Percentiles rank a stretch among this genome's conserved stretches.
phyloP scores from a whole-genome alignment of 2,888 invertebrate species.

The Andrena chrysosceles region DNA sequence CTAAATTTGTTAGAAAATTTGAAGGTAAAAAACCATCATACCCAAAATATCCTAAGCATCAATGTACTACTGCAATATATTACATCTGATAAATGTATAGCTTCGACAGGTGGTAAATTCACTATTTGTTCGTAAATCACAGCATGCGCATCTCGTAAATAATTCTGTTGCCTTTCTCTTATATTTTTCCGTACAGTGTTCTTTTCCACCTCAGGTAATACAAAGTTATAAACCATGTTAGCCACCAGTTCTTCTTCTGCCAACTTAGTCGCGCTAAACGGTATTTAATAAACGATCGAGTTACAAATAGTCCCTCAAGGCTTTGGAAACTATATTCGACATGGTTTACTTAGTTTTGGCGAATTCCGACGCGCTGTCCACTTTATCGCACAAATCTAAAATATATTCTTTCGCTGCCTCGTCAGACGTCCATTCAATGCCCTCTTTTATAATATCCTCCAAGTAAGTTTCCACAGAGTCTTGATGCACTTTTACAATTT shows the following conservation, averaged over 20 bases:
- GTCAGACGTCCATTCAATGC: constrained; percentile 87
- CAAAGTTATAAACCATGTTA: constrained; percentile 83
- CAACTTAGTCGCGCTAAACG: constrained; percentile 58
- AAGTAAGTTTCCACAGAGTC: constrained; percentile 88
- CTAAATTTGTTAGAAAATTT: constrained; percentile 21
- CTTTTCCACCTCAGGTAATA: constrained; percentile 85
- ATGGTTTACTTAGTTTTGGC: constrained; percentile 77
- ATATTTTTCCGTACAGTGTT: constrained; percentile 83
- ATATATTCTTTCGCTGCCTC: constrained; percentile 86
- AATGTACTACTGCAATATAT: constrained; percentile 19
- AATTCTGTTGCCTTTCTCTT: constrained; percentile 81
- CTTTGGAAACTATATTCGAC: constrained; percentile 22
- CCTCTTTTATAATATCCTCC: constrained; percentile 88
- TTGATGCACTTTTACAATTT: constrained; percentile 88
- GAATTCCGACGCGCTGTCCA: constrained; percentile 86
- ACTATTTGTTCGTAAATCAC: constrained; percentile 80
- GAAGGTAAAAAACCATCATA: constrained; percentile 3
- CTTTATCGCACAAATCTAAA: constrained; percentile 86
- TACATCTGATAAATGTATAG: not conserved
- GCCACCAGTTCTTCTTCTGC: constrained; percentile 77
- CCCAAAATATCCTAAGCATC: not conserved
- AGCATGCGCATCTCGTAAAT: constrained; percentile 84
- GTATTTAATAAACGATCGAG: constrained; percentile 10
- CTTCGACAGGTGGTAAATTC: constrained; percentile 55
- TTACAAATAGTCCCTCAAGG: constrained; percentile 29